A percentile compares a stretch with the other conserved stretches of the same genome.
Conservation (phyloP, 2,113 vertebrate species). For the Lates calcarifer region DNA sequence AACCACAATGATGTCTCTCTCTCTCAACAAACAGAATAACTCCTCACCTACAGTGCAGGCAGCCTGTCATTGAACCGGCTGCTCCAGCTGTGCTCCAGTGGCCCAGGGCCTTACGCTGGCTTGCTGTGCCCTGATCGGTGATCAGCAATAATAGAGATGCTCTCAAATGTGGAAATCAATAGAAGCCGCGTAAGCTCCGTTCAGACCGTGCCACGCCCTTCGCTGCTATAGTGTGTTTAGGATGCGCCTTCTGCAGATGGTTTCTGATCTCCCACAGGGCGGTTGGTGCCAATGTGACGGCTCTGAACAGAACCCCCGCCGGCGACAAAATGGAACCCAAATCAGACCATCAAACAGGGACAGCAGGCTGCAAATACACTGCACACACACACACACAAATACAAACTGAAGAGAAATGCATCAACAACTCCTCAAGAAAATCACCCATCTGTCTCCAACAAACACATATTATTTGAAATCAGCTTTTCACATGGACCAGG, state of each 20-base stretch:
- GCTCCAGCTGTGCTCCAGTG: conserved; percentile 61
- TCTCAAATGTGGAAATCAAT: conserved; percentile 78
- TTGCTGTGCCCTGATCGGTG: conserved; percentile 60
- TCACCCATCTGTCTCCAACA: conserved; percentile 53
- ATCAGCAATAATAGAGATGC: conserved; percentile 75
- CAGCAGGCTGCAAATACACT: conserved; percentile 72
- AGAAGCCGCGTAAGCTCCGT: conserved; percentile 38
- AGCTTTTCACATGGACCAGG: conserved; percentile 53
- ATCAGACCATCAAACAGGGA: conserved; percentile 77
- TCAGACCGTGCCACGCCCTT: conserved; percentile 61
- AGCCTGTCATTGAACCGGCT: conserved; percentile 36
- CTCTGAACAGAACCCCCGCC: conserved; percentile 68
- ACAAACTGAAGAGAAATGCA: conserved; percentile 64
- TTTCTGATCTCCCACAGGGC: conserved; percentile 68
- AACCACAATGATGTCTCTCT: conserved; percentile 38
- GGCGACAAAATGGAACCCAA: conserved; percentile 75
- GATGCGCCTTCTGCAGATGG: conserved; percentile 65
- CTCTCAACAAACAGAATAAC: conserved; percentile 51
- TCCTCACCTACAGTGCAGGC: conserved; percentile 32
- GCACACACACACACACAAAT: conserved; percentile 51
- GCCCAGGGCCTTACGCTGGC: conserved; percentile 29
- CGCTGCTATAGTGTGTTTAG: conserved; percentile 44
- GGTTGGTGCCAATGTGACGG: conserved; percentile 47
- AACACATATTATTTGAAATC: conserved; percentile 62
- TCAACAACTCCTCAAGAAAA: conserved; percentile 67